A percentile compares a stretch with the other conserved stretches of the same genome.
Evolutionary conservation across 2,888 invertebrate species (phyloP).

Genomic region (Caenorhabditis sinica): DNA sequence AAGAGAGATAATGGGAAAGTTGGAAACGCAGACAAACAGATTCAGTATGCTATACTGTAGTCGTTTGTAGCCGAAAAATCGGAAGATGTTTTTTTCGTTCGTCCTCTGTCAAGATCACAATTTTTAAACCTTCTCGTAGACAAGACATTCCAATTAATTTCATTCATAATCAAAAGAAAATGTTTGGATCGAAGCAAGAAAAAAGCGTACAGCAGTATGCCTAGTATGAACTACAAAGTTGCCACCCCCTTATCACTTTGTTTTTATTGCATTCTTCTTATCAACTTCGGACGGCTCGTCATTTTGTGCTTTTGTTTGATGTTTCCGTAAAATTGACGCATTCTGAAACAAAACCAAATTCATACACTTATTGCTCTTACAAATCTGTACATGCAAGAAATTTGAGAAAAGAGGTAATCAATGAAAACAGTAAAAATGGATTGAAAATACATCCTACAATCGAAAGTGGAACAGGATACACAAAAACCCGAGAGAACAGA

Average conservation of each 20-base stretch:
- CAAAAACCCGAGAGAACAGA: constrained; percentile 31
- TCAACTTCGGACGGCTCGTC: constrained; percentile 10
- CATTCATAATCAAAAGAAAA: too few species aligned
- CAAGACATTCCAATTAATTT: too few species aligned
- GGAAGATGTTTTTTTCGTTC: constrained; percentile 34
- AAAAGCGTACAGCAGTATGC: background rate
- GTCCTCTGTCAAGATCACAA: background rate
- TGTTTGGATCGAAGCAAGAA: background rate
- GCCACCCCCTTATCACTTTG: constrained; percentile 22
- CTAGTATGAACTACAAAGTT: constrained; percentile 23
- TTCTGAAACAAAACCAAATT: constrained; percentile 36
- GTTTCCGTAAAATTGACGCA: background rate
- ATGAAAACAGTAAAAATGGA: constrained; percentile 25
- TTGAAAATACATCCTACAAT: constrained; percentile 55
- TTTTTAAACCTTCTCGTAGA: background rate
- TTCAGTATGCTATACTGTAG: constrained; percentile 52
- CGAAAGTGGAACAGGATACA: constrained; percentile 36
- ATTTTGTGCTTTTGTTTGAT: background rate
- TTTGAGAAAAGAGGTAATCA: constrained; percentile 17
- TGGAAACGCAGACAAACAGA: constrained; percentile 42
- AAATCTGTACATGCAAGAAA: constrained; percentile 48
- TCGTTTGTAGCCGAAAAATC: constrained; percentile 29
- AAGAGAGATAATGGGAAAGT: constrained; percentile 24
- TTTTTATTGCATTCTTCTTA: constrained; percentile 56
- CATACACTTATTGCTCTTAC: constrained; percentile 59